Percentiles rank a stretch among this genome's conserved stretches.
These are phyloP conservation scores for Coregonus sp. DNA, from an alignment of 2,797 vertebrate genomes.

Conservation along the genomic window DNA sequence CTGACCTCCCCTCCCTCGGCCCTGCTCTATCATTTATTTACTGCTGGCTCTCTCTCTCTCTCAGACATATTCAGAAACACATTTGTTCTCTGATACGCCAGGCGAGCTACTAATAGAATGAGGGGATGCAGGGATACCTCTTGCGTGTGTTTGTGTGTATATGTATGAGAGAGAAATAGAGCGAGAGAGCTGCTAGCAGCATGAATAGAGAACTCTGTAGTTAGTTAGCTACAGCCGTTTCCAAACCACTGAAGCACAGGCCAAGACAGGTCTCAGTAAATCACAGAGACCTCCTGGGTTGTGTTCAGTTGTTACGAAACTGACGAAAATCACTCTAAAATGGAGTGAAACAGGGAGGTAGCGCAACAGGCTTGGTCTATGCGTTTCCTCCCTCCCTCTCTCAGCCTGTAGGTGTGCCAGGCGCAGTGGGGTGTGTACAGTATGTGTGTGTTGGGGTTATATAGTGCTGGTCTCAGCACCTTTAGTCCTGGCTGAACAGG, in stretches of 20 bases:
- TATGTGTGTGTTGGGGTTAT: conserved; percentile 12
- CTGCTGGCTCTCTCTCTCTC: conserved; percentile 12
- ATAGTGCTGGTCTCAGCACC: conserved; percentile 7
- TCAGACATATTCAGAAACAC: not conserved
- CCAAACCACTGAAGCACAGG: not conserved
- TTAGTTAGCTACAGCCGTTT: not conserved
- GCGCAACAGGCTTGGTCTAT: not conserved
- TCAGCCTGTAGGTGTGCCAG: too few relatives aligned
- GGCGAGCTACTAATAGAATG: not conserved
- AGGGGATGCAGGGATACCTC: not conserved
- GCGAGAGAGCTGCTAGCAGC: not conserved
- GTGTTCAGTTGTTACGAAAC: not conserved
- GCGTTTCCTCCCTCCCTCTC: too few relatives aligned
- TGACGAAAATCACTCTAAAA: not conserved
- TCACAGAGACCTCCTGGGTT: not conserved
- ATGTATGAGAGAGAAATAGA: conserved; percentile 1
- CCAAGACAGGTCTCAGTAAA: not conserved
- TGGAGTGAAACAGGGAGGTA: not conserved
- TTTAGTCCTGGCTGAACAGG: not conserved
- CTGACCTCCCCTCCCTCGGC: not conserved
- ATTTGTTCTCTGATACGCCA: not conserved
- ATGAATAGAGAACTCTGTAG: not conserved
- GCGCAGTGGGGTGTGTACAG: not conserved
- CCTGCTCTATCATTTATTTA: conserved; percentile 25
- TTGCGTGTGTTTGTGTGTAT: not conserved